phyloP scores from a whole-genome alignment of 2,113 vertebrate species.

The Crotalus tigris region DNA sequence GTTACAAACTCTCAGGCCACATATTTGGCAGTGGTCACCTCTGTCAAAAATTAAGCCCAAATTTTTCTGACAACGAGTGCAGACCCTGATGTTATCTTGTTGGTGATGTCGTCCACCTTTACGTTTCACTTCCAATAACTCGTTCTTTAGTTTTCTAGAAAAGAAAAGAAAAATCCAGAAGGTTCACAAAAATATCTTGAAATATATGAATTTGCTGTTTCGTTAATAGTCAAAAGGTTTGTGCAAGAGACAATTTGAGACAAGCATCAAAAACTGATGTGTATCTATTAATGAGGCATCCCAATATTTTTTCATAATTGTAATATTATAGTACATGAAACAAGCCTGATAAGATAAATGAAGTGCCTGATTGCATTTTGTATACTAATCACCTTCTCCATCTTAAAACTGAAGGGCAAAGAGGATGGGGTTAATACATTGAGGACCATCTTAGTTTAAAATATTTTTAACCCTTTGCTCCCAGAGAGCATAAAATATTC shows the following conservation, averaged over 20 bases:
- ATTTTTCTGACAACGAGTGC: constrained; percentile 81
- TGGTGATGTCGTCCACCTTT: constrained; percentile 72
- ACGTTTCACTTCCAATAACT: constrained; percentile 87
- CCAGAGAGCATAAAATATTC: background rate
- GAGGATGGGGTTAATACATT: background rate
- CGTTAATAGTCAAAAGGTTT: background rate
- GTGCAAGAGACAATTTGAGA: background rate
- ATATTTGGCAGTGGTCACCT: constrained; percentile 81
- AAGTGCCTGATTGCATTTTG: background rate
- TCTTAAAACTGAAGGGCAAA: background rate
- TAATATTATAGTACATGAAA: background rate
- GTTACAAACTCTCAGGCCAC: constrained; percentile 80
- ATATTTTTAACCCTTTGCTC: background rate
- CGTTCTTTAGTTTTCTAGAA: constrained; percentile 89
- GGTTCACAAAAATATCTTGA: background rate
- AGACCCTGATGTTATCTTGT: constrained; percentile 76
- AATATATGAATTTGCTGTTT: background rate
- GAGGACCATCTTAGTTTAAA: background rate
- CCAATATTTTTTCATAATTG: background rate
- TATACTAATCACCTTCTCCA: background rate
- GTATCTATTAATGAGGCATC: background rate
- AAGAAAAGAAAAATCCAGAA: background rate
- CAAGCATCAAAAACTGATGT: background rate
- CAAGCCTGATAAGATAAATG: background rate
- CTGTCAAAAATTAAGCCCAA: constrained; percentile 89